Conservation (phyloP, 1,140 invertebrate species). For the Ostrea edulis region DNA sequence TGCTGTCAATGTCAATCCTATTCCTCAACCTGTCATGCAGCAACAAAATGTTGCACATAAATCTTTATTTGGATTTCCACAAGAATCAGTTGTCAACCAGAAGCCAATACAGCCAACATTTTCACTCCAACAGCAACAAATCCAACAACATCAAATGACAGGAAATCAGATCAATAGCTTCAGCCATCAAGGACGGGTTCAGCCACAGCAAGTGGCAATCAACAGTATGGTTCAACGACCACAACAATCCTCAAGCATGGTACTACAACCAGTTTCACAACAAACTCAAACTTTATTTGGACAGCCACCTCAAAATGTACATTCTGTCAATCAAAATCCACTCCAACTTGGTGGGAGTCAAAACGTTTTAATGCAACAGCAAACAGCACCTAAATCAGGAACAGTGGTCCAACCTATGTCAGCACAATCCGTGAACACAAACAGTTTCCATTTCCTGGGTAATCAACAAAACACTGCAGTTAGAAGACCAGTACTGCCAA, state of each 20-base stretch:
- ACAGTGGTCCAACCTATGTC: neutral
- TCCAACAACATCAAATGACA: neutral
- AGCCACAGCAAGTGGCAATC: neutral
- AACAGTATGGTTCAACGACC: neutral
- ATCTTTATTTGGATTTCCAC: neutral
- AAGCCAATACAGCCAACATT: neutral
- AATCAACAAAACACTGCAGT: neutral
- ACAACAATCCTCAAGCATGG: neutral
- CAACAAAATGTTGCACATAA: neutral
- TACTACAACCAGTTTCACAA: neutral
- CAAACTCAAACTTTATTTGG: neutral
- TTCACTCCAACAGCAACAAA: constrained; percentile 16
- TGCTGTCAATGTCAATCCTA: neutral
- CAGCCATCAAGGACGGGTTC: neutral
- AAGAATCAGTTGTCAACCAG: neutral
- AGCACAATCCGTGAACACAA: neutral
- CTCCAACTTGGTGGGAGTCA: neutral
- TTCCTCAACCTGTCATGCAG: neutral
- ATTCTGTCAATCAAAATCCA: neutral
- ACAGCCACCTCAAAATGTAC: neutral
- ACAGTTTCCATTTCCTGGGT: neutral
- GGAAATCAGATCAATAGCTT: neutral
- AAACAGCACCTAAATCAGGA: neutral
- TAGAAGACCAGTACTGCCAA: neutral
- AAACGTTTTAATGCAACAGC: constrained; percentile 3